Evolutionary conservation across 2,113 vertebrate genomes (phyloP), one percentile per base, ranked within the genome.

Genomic region (Indicator indicator): DNA sequence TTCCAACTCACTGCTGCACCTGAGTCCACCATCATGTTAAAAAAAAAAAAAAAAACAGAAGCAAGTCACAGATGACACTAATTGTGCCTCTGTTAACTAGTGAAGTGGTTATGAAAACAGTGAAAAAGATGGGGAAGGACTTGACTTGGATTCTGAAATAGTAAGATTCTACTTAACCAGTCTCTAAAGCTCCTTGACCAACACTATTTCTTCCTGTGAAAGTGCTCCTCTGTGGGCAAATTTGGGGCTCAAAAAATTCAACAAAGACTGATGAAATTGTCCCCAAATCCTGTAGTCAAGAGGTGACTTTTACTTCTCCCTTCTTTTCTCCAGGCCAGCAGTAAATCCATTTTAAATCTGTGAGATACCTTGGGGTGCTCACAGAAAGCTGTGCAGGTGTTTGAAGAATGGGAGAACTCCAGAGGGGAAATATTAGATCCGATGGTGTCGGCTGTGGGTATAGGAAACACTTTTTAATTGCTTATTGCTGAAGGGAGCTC

Each of bases 21-120:
- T 85, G 44, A 54, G 80, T 33, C 55, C 46, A 38, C 14, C 17
- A 24, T 6, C 14, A 12, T 11, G 65, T 88, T 20, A 64, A 90
- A 91, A 87, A 89, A 91, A 64, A 90, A 91, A 87, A 89, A 91
- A 58, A 73, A 28, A 30, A 44, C n/a, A 20, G 60, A 69, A 89
- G 88, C 46, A 62, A 70, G 40, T 92, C 55, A 89, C 3, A 7
- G 38, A 70, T 68, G 12, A 52, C 55, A n/a, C 32, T 64, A 81
- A 58, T 74, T 23, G 14, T 42, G 58, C 58, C 13, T 90, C 42
- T 80, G 55, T 59, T 60, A 77, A 10, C 30, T 71, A 46, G 32
- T 63, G 67, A 72, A 81, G 54, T 8, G 30, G 16, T 63, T 87
- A 27, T 60, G 56, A 79, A 67, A 76, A 69, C 27, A 60, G 17